A percentile compares a stretch with the other conserved stretches of the same genome.
Conservation (phyloP, 2,888 invertebrate genomes). For the Melinopterus prodromus region DNA sequence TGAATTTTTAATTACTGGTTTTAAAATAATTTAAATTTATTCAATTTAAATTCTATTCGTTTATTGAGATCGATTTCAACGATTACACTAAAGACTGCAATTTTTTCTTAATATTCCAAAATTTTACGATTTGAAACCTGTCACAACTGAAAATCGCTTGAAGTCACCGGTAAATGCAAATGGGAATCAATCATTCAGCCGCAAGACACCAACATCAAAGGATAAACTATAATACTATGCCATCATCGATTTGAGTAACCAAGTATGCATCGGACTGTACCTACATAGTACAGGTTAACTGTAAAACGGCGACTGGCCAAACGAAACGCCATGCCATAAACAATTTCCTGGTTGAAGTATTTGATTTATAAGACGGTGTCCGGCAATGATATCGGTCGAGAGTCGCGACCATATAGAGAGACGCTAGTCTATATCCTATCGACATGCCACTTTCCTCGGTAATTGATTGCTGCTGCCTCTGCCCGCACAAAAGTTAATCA, state of each 20-base stretch:
- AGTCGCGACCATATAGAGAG: conserved; percentile 12
- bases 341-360: conserved; percentile 41
- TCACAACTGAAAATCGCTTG: too few species aligned
- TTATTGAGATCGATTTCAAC: too few species aligned
- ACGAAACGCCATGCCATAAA: conserved; percentile 30
- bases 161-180: not conserved
- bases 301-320: conserved; percentile 15
- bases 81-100: too few species aligned
- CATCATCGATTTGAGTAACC: not conserved
- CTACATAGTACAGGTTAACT: not conserved
- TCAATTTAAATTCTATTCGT: too few species aligned
- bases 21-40: too few species aligned
- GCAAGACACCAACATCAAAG: not conserved
- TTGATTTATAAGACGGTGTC: conserved; percentile 41
- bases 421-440: conserved; percentile 21
- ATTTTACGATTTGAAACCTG: too few species aligned
- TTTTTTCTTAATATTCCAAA: too few species aligned
- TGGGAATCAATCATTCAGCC: not conserved
- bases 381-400: conserved; percentile 35
- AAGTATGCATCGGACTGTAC: not conserved
- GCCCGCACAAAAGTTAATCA: conserved; percentile 21
- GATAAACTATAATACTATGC: too few species aligned
- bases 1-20: too few species aligned
- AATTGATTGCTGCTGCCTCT: conserved; percentile 18
- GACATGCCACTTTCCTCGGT: conserved; percentile 23